These are phyloP conservation scores for Ornithoptera alexandrae DNA, from an alignment of 2,888 invertebrate genomes.

Conservation along the genomic window DNA sequence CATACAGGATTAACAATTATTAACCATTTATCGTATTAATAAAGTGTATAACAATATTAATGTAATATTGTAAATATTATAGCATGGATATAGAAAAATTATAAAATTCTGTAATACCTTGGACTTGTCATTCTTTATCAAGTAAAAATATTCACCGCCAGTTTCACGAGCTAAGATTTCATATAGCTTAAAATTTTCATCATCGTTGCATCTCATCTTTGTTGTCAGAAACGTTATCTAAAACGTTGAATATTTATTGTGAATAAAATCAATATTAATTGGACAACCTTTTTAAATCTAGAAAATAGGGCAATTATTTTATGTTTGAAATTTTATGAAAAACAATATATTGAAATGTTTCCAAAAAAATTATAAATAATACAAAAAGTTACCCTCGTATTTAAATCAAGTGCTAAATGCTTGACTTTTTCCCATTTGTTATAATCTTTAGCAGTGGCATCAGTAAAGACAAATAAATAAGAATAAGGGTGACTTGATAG, in stretches of 20 bases:
- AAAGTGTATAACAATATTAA: too few relatives aligned
- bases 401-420: conserved; percentile 35
- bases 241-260: not conserved
- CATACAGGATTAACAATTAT: too few relatives aligned
- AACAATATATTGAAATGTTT: not conserved
- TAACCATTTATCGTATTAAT: too few relatives aligned
- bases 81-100: too few relatives aligned
- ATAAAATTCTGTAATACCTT: not conserved
- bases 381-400: conserved; percentile 11
- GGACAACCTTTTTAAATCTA: too few relatives aligned
- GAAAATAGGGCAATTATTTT: too few relatives aligned
- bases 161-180: not conserved
- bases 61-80: too few relatives aligned
- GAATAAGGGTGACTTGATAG: conserved; percentile 48
- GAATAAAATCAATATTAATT: not conserved
- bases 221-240: conserved; percentile 10
- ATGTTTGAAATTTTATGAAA: not conserved
- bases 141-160: conserved; percentile 1
- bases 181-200: not conserved
- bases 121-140: not conserved
- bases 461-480: conserved; percentile 59
- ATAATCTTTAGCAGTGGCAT: conserved; percentile 55
- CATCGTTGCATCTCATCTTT: not conserved
- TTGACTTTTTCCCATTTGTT: conserved; percentile 40
- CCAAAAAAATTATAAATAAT: not conserved